Evolutionary conservation across 2,113 vertebrate species (phyloP), one percentile per base, ranked within the genome.

Genomic region (Trinectes maculatus): DNA sequence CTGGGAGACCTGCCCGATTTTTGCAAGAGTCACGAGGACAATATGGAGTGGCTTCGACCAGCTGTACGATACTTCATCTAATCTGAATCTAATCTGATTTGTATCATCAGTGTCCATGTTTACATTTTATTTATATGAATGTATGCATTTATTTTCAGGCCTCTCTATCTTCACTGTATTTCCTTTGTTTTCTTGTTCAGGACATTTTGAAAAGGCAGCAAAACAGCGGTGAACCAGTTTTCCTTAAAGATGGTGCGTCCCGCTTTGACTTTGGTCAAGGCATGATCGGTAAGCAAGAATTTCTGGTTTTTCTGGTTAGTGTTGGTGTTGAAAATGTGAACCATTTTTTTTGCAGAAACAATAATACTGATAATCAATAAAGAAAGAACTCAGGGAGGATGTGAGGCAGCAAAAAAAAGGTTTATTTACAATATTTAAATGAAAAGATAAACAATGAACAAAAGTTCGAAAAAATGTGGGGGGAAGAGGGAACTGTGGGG

Each of bases 201-300:
- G 80, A 79, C 0, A 48, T 87, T 29, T 3, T 87, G 66, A 55
- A 78, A 43, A 0, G 2, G 0, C 72, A n/a, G 15, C 15, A 24
- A 8, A 52, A 11, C 6, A 21, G 5, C 0, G 9, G 8, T 0
- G 31, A 74, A 1, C 42, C 79, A 0, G 0, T 3, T 29, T 88
- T 82, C 66, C 3, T 9, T 1, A 1, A 0, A 0, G 31, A 66
- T 7, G 80, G 72, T 24, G 39, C 71, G 2, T 80, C 86, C 8
- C 31, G 78, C 8, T 82, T 84, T 64, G 83, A 85, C 66, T 84
- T 80, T 25, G 18, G 3, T 19, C 86, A 85, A 75, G 83, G 86
- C 11, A 0, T 0, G 0, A 16, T 88, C 5, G 75, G 83, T 88
- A 44, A 63, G 79, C 8, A 29, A 34, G 2, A 0, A n/a, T 18